Conservation (phyloP, 2,888 invertebrate species). For the Thereva unica region DNA sequence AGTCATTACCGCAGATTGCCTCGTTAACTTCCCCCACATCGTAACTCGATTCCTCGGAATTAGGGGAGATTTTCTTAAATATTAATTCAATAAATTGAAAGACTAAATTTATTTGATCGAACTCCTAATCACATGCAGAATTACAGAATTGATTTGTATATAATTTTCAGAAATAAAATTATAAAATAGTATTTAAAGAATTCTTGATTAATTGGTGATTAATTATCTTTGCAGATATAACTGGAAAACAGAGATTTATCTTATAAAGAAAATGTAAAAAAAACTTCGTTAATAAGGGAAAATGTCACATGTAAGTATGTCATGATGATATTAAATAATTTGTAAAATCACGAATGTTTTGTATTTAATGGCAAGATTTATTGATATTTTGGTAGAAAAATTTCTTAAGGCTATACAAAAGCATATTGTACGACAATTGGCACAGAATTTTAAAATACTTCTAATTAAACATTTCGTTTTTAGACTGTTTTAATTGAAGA, state of each 20-base stretch:
- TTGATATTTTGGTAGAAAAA: conserved; percentile 15
- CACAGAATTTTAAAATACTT: background rate
- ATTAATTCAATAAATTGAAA: too few relatives aligned
- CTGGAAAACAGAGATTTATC: background rate
- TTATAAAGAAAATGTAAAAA: conserved; percentile 22
- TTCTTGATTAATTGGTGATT: background rate
- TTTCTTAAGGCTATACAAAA: background rate
- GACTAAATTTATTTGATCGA: too few relatives aligned
- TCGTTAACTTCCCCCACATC: too few relatives aligned
- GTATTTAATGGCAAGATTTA: conserved; percentile 16
- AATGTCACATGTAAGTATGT: conserved; percentile 36
- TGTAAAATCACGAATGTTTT: background rate
- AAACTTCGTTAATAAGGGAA: conserved; percentile 12
- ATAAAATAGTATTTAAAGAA: too few relatives aligned
- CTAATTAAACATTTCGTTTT: conserved; percentile 20
- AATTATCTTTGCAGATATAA: background rate
- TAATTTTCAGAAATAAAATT: too few relatives aligned
- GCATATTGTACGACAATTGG: background rate
- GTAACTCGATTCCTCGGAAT: too few relatives aligned
- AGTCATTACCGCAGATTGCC: too few relatives aligned
- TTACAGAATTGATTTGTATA: too few relatives aligned
- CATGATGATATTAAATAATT: conserved; percentile 7
- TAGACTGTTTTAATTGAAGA: conserved; percentile 56
- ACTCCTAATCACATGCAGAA: too few relatives aligned
- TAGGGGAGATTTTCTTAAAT: too few relatives aligned